Base-by-base conservation (phyloP, 2,797 vertebrate genomes). In the Cossypha heuglini region DNA sequence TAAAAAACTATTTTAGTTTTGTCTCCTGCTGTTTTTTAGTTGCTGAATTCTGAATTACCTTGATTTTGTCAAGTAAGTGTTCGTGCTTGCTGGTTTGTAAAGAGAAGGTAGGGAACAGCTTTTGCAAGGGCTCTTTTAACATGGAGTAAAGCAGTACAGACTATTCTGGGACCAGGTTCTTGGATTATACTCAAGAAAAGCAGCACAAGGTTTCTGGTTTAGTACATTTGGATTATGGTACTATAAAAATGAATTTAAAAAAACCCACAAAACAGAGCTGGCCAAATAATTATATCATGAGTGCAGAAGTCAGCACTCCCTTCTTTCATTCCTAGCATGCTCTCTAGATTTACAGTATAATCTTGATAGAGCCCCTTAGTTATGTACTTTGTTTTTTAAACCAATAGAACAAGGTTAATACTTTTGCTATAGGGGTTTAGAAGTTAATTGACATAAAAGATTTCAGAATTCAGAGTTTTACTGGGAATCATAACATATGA, bases 181-280 rank as follows among this genome's bases (percentile, higher is more conserved):
- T 97, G 90, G 82, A 90, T 45, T 78, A 78, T 43, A 28, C 66
- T 90, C 94, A 95, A 94, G 86, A 92, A 93, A 93, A 95, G 51
- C 76, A 90, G 58, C 19, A 38, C 51, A 76, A 66, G 15, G 26
- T 81, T 95, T 90, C 92, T 95, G 90, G 81, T 78, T 94, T 75
- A 75, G 58, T 84, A 54, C 28, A 58, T 64, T 69, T 81, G 66
- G 66, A 95, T 84, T 92, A 83, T 69, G 16, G 46, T 71, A 74
- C 72, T 74, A 76, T 83, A 83, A 95, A 96, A 94, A 84, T 14
- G 16, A 93, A 88, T 58, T 59, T 1, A 10, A 64, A 74, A 69
- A 38, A 0, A 3, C 7, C 16, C 45, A 54, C 35, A 73, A 84
- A 80, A 62, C 24, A 75, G 21, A 54, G 61, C 26, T 83, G 77